Percentiles rank a stretch among this genome's conserved stretches.
phyloP scores from a whole-genome alignment of 2,797 vertebrate genomes.

The Amblyopsis hoosieri region DNA sequence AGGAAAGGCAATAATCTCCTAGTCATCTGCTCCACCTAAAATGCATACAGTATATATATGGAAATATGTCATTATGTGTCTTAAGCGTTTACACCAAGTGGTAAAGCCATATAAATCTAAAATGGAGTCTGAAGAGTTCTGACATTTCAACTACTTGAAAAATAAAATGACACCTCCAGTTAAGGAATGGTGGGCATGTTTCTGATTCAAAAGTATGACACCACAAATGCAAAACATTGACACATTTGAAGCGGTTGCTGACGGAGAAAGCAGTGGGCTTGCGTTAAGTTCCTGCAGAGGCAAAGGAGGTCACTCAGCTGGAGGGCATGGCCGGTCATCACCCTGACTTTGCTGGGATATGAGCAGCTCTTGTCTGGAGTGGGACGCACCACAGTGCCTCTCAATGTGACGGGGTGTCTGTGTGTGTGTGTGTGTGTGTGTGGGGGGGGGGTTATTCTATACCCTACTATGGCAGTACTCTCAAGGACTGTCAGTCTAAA shows the following conservation, averaged over 20 bases:
- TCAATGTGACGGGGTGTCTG: constrained; percentile 5
- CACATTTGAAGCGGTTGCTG: constrained; percentile 12
- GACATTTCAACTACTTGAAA: not conserved
- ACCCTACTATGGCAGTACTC: constrained; percentile 77
- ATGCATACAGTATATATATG: constrained; percentile 44
- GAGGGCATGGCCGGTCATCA: constrained; percentile 12
- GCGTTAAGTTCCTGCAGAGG: too few relatives aligned
- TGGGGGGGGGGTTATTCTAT: constrained; percentile 53
- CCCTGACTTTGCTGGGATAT: constrained; percentile 56
- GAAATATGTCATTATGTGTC: constrained; percentile 51
- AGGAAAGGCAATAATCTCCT: not conserved
- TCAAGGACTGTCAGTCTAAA: constrained; percentile 83
- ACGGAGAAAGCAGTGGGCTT: constrained; percentile 1
- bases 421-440: not conserved
- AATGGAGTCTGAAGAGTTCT: constrained; percentile 4
- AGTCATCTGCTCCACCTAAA: constrained; percentile 64
- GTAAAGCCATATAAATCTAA: not conserved
- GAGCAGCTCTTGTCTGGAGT: constrained; percentile 65
- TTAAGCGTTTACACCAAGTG: not conserved
- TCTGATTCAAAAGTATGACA: not conserved
- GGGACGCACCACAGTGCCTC: constrained; percentile 13
- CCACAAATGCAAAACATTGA: too few relatives aligned
- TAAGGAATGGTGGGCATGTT: not conserved
- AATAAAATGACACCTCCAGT: not conserved
- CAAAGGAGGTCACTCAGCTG: constrained; percentile 19